Percentiles rank a stretch among this genome's conserved stretches.
Evolutionary conservation across 2,888 invertebrate genomes (phyloP).

Genomic region (Tethea ocularis): DNA sequence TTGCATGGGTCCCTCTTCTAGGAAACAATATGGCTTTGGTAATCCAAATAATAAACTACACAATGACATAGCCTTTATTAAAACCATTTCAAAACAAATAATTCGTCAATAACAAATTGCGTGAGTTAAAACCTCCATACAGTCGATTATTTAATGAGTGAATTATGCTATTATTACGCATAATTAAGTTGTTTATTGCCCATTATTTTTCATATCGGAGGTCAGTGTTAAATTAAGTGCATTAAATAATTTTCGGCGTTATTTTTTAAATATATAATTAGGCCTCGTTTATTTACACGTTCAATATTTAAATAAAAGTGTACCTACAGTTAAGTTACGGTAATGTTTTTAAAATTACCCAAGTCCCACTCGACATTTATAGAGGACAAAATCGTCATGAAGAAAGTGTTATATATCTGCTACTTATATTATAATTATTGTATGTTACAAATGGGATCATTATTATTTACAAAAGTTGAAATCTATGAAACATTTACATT

Average conservation of each 20-base stretch:
- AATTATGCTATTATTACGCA: slow-evolving; percentile 4
- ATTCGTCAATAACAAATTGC: background rate
- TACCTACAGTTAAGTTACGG: too few species aligned
- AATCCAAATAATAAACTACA: too few species aligned
- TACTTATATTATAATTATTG: too few species aligned
- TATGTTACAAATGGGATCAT: too few species aligned
- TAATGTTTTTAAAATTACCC: too few species aligned
- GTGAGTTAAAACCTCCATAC: background rate
- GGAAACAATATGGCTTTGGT: too few species aligned
- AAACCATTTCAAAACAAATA: background rate
- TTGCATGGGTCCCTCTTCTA: too few species aligned
- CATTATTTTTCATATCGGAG: slow-evolving; percentile 7
- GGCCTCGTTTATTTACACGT: background rate
- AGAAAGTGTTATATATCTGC: too few species aligned
- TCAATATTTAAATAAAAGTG: background rate
- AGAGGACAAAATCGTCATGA: slow-evolving; percentile 8
- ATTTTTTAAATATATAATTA: slow-evolving; percentile 5
- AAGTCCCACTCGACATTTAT: too few species aligned
- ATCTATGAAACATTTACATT: too few species aligned
- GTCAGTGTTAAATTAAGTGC: slow-evolving; percentile 7
- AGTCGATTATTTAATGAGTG: slow-evolving; percentile 1
- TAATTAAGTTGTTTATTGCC: slow-evolving; percentile 6
- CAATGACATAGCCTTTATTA: too few species aligned
- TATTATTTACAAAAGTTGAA: too few species aligned
- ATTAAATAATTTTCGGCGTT: background rate